Evolutionary conservation across 2,797 vertebrate genomes (phyloP), one percentile per base, ranked within the genome.

Genomic region (Luscinia megarhynchos): DNA sequence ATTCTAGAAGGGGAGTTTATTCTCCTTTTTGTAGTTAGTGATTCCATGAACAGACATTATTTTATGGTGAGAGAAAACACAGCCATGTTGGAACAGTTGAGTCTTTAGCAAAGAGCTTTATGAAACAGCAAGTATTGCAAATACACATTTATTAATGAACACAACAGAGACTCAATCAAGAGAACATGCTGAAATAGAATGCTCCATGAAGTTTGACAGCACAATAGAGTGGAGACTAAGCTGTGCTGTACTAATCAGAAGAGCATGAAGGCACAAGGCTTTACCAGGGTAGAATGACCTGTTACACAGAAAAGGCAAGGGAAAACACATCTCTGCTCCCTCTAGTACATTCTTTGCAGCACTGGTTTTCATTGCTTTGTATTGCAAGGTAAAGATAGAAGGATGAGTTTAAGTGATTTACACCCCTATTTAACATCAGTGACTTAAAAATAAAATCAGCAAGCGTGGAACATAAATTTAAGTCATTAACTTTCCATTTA

Each of bases 361-460:
- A 22, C 36, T 38, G 10, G 10, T 68, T 84, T 78, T 55, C 40
- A 76, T 17, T 69, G 43, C n/a, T 54, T 84, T 87, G 40, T 87
- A 62, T 10, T 27, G 36, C 30, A 62, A 82, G n/a, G 36, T 46
- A 86, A 82, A 82, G 58, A 61, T 0, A 63, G 21, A 61, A 75
- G 15, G 24, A 79, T 43, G 30, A 43, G 5, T 84, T 81, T 75
- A 91, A 77, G 26, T 55, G n/a, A 92, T 66, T 76, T 94, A 87
- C 32, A 78, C 0, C 1, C 9, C 34, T 58, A 48, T 41, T 41
- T 69, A 90, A 51, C 18, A 90, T 53, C 72, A 67, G 48, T 57
- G 36, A 63, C 81, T 84, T 84, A 69, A 93, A 82, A 83, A 70
- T 84, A 66, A 95, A 79, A 80, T 80, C 61, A 45, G 12, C 24